These are phyloP conservation scores for Lophochroa leadbeateri DNA, from an alignment of 2,113 vertebrate genomes.

Conservation along the genomic window DNA sequence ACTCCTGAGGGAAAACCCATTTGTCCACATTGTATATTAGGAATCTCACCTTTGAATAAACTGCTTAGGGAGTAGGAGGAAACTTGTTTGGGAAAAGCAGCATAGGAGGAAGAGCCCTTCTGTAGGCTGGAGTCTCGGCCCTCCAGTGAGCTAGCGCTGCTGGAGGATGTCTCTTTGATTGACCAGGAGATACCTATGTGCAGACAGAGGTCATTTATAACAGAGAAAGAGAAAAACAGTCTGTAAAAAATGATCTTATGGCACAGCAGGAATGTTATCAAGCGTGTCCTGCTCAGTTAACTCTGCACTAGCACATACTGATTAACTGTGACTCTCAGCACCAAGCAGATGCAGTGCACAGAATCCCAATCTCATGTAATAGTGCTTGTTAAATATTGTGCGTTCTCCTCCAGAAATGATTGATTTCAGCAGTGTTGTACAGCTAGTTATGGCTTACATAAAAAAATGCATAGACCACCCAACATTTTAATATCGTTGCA, in stretches of 20 bases:
- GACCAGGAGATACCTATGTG: conserved; percentile 92
- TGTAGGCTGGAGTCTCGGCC: conserved; percentile 75
- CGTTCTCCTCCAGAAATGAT: background rate
- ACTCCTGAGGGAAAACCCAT: background rate
- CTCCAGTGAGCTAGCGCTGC: conserved; percentile 66
- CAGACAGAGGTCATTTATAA: background rate
- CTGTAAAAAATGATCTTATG: background rate
- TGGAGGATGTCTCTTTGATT: conserved; percentile 89
- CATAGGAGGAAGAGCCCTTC: conserved; percentile 73
- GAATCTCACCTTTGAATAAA: conserved; percentile 89
- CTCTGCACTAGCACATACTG: background rate
- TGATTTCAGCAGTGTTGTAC: background rate
- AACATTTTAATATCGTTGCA: background rate
- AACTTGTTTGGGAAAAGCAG: conserved; percentile 78
- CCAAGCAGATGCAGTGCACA: background rate
- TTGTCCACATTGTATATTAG: background rate
- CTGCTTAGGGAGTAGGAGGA: conserved; percentile 90
- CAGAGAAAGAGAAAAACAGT: background rate
- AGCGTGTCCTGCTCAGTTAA: background rate
- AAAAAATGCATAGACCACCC: background rate
- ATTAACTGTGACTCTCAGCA: background rate
- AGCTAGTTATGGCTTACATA: background rate
- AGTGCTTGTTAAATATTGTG: background rate
- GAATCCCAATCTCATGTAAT: background rate
- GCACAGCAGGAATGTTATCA: background rate